Evolutionary conservation across 1,140 invertebrate genomes (phyloP), one percentile per base, ranked within the genome.

Genomic region (Ceratosolen solmsi): DNA sequence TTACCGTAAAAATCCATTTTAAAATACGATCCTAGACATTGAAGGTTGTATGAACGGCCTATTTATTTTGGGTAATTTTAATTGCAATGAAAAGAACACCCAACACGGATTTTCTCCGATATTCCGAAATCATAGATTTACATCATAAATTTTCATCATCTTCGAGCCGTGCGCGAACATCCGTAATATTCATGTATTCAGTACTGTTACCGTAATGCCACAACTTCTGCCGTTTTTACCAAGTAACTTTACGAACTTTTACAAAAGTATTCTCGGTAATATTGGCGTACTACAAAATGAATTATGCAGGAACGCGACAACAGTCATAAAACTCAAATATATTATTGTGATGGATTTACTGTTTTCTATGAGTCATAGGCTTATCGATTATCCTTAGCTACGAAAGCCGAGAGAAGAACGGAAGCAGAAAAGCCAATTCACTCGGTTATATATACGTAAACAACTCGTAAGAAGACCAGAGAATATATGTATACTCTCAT

Each of bases 391-490:
- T 30, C 49, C 49, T 11, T 20, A 74, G 1, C 71, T 17, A 41
- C 36, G n/a, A 58, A 38, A 46, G 27, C 22, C 38, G 38, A 27
- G n/a, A 56, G 41, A 51, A 80, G 65, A 80, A 80, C 71, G 79
- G 73, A 80, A 80, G 79, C 56, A 30, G 54, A 80, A 22, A 27
- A 73, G 78, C 1, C 27, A 73, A 73, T 73, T 71, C 51, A 22
- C 36, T 38, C 38, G 11, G 17, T n/a, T 51, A 17, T 54, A 46
- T 46, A 72, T 36, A 68, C 49, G 22, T n/a, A 38, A 60, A 38
- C 54, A 25, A 75, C n/a, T n/a, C n/a, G n/a, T n/a, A n/a, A n/a
- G n/a, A 5, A 22, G 15, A 13, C 3, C n/a, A 22, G 4, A 63
- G 13, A 49, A 54, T 49, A n/a, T 27, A 41, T 36, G 41, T 78